Evolutionary conservation across 2,888 invertebrate species (phyloP).

Genomic region (Pachliopta kotzebuea): DNA sequence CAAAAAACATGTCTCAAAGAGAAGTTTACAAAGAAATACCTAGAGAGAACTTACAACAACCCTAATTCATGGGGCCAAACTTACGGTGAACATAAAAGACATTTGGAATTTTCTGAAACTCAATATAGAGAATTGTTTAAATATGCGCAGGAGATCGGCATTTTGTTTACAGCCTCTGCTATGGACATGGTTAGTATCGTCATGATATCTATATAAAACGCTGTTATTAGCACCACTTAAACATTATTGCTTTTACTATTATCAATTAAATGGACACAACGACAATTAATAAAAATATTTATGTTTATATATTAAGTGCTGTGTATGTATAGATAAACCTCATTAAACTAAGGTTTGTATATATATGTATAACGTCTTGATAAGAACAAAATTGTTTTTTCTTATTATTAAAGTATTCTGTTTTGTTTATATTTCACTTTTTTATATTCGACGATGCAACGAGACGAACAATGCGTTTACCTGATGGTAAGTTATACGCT

Average conservation of each 20-base stretch:
- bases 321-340: conserved; percentile 14
- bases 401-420: too few species aligned
- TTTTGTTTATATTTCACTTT: too few species aligned
- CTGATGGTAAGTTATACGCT: too few species aligned
- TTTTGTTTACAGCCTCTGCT: conserved; percentile 88
- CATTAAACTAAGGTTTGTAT: background rate
- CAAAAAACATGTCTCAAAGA: conserved; percentile 87
- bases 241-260: background rate
- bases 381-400: background rate
- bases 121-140: conserved; percentile 83
- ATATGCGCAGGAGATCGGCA: conserved; percentile 82
- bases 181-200: conserved; percentile 85
- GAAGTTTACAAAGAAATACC: conserved; percentile 86
- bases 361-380: background rate
- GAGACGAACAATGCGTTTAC: too few species aligned
- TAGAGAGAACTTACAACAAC: conserved; percentile 82
- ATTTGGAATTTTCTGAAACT: conserved; percentile 85
- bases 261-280: too few species aligned
- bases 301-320: too few species aligned
- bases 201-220: too few species aligned
- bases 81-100: conserved; percentile 88
- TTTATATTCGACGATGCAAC: too few species aligned
- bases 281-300: background rate
- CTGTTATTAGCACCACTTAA: too few species aligned
- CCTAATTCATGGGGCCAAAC: conserved; percentile 88